Evolutionary conservation across 2,888 invertebrate genomes (phyloP), one percentile per base, ranked within the genome.

Genomic region (Dioctria rufipes): DNA sequence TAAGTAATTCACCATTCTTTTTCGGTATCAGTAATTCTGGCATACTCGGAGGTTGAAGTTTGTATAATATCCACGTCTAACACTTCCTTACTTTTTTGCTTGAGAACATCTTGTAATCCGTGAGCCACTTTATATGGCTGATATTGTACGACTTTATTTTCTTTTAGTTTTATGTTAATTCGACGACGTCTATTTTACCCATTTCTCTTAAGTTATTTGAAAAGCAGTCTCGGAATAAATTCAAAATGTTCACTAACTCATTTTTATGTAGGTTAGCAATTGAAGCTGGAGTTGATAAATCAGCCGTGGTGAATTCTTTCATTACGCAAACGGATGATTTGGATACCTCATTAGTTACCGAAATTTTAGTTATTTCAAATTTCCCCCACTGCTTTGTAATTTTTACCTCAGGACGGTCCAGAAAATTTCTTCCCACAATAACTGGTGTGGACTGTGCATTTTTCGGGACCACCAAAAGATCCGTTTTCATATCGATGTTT

Each of bases 351-450:
- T 9, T 11, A 4, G 66, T 40, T 3, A 3, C 13, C 42, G 5
- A 5, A 4, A 2, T 2, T 42, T 42, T 66, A 8, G 3, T 42
- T n/a, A 66, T 66, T 42, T 66, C n/a, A 43, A 42, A 42, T 42
- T 40, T 42, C 6, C 43, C 43, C 5, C 4, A 42, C 3, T 43
- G 1, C 40, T 66, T 66, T 4, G 11, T 43, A n/a, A 66, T 42
- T 66, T 66, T 40, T 11, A 66, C 42, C 5, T 43, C 66, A n/a
- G 66, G 66, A 3, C 43, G 66, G n/a, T 66, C 66, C 4, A 66
- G 43, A 42, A 66, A 66, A 43, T 66, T 40, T 13, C 43, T 66
- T 6, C 66, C 66, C 9, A 66, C 43, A 42, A 66, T 66, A 5
- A 66, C 43, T 5, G 66, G 66, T 3, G 66, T 42, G 11, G 66